Evolutionary conservation across 2,888 invertebrate genomes (phyloP).

Genomic region (Xylocampa areola): DNA sequence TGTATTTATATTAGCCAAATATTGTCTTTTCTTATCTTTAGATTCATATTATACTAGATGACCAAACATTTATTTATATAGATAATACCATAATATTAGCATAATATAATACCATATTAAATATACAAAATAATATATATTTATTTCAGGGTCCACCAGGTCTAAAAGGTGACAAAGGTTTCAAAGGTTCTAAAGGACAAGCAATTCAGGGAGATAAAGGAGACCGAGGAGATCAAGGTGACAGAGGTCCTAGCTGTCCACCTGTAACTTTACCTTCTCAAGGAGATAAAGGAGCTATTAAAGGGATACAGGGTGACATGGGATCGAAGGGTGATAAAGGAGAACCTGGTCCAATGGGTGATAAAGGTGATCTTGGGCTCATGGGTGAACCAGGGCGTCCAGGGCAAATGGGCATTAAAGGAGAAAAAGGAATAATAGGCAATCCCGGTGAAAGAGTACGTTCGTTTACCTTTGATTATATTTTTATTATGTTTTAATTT

Average conservation of each 20-base stretch:
- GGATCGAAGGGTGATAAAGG: constrained; percentile 91
- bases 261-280: constrained; percentile 66
- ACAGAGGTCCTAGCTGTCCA: constrained; percentile 83
- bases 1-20: no score
- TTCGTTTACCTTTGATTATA: no score
- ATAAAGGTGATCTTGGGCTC: constrained; percentile 92
- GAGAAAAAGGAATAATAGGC: constrained; percentile 97
- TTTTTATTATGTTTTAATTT: no score
- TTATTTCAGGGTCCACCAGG: constrained; percentile 91
- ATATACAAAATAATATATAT: no score
- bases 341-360: constrained; percentile 90
- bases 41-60: no score
- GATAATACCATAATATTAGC: no score
- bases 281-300: constrained; percentile 80
- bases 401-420: constrained; percentile 92
- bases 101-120: constrained; percentile 7
- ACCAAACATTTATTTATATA: no score
- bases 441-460: constrained; percentile 94
- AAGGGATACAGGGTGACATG: constrained; percentile 83
- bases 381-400: constrained; percentile 92
- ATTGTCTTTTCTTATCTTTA: no score
- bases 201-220: constrained; percentile 90
- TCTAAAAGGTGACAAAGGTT: constrained; percentile 92
- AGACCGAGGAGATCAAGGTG: constrained; percentile 89
- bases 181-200: constrained; percentile 90